phyloP scores from a whole-genome alignment of 2,113 vertebrate genomes.

The Pampusana beccarii region DNA sequence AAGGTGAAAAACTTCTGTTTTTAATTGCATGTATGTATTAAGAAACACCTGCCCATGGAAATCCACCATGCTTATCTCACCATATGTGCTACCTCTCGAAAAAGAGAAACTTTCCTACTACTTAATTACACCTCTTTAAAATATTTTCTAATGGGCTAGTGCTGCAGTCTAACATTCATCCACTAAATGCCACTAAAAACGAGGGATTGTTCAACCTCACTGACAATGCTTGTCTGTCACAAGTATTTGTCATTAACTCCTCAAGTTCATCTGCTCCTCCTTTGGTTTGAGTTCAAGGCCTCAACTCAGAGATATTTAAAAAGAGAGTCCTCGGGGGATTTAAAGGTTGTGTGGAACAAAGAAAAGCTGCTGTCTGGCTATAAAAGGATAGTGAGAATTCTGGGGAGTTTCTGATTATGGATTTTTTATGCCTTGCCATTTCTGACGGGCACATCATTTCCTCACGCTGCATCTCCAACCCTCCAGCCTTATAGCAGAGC shows the following conservation, averaged over 20 bases:
- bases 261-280: not conserved
- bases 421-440: not conserved
- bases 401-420: not conserved
- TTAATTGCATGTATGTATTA: not conserved
- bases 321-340: not conserved
- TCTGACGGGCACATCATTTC: not conserved
- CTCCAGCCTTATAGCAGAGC: not conserved
- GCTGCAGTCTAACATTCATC: not conserved
- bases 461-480: not conserved
- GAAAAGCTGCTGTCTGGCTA: not conserved
- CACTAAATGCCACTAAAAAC: not conserved
- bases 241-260: not conserved
- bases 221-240: not conserved
- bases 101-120: not conserved
- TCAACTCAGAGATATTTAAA: not conserved
- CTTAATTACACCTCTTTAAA: not conserved
- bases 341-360: not conserved
- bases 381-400: not conserved
- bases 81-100: not conserved
- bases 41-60: not conserved
- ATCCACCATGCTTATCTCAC: not conserved
- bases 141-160: not conserved
- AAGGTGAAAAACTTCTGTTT: not conserved
- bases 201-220: not conserved
- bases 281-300: not conserved